Evolutionary conservation across 2,888 invertebrate genomes (phyloP).

Genomic region (Mycalesis mineus): DNA sequence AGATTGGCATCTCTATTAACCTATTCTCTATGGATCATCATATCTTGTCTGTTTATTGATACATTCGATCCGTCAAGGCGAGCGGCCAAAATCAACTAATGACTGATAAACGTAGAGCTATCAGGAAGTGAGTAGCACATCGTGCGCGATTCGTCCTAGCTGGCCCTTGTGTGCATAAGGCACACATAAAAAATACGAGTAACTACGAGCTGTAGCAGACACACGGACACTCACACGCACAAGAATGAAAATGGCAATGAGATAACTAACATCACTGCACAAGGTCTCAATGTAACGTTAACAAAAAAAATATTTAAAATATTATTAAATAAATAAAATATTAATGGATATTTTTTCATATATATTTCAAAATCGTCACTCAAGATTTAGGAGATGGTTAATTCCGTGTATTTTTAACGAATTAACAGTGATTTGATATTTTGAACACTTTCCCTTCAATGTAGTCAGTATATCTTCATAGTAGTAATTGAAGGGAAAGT

Average conservation of each 20-base stretch:
- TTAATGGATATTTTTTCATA: background rate
- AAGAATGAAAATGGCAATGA: slow-evolving; percentile 58
- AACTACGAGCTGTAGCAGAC: slow-evolving; percentile 26
- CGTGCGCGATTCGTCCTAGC: slow-evolving; percentile 66
- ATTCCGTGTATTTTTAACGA: no score
- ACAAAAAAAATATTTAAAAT: slow-evolving; percentile 37
- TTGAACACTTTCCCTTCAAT: no score
- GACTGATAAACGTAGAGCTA: slow-evolving; percentile 58
- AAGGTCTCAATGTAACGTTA: slow-evolving; percentile 63
- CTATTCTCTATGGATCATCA: slow-evolving; percentile 9
- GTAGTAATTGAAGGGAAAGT: no score
- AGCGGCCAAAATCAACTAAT: slow-evolving; percentile 54
- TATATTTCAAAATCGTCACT: background rate
- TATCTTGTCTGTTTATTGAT: slow-evolving; percentile 29
- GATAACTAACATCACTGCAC: slow-evolving; percentile 73
- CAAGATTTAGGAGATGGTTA: no score
- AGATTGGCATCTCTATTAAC: slow-evolving; percentile 12
- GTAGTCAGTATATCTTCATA: no score
- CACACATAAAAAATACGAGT: slow-evolving; percentile 31
- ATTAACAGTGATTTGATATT: no score
- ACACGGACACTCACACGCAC: slow-evolving; percentile 32
- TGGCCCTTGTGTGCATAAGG: slow-evolving; percentile 50
- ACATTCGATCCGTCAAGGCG: slow-evolving; percentile 51
- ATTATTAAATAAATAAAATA: background rate
- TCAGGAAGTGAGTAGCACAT: slow-evolving; percentile 62